Base-by-base conservation (phyloP, 2,113 vertebrate species). In the Synodontis membranacea region DNA sequence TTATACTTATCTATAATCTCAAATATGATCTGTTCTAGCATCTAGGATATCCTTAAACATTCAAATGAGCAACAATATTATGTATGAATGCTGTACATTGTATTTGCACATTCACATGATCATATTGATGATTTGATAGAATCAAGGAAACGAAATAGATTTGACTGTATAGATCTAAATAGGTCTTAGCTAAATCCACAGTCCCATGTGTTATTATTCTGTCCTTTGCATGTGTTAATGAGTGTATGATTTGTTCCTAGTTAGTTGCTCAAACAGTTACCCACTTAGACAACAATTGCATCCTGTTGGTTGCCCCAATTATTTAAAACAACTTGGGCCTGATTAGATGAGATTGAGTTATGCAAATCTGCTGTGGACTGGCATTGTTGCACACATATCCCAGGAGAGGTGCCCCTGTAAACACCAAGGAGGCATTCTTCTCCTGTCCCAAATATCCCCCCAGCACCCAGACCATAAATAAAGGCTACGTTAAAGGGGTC, bases 381-480 rank as follows among this genome's bases (percentile, higher is more conserved):
- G 90, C 88, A 91, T 91, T 91, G 92, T 92, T 88, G 88, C 90
- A 89, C 88, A 89, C 88, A 88, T 88, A 90, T 91, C 91, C 89
- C 89, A 81, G 79, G 81, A 92, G 89, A 88, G 66, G 48, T 74
- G 85, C 82, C 87, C 84, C 88, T 82, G 90, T 91, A 91, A 92
- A 92, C 87, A 91, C 79, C 88, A 87, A 78, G 90, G 60, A 62
- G 74, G 89, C 90, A 92, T 91, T 91, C 89, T 90, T 92, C 86
- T 85, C 80, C 75, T 83, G 37, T 86, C 86, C 89, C 84, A 85
- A 87, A 89, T 89, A 87, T 91, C 89, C 90, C 90, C 90, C 88
- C 82, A 90, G 89, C 90, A 84, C 88, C 90, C 85, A 90, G 91
- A 88, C 92, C 86, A 89, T 91, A 91, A 91, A 93, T 91, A 91